phyloP scores from a whole-genome alignment of 2,888 invertebrate genomes.

The Drosophila phalerata region DNA sequence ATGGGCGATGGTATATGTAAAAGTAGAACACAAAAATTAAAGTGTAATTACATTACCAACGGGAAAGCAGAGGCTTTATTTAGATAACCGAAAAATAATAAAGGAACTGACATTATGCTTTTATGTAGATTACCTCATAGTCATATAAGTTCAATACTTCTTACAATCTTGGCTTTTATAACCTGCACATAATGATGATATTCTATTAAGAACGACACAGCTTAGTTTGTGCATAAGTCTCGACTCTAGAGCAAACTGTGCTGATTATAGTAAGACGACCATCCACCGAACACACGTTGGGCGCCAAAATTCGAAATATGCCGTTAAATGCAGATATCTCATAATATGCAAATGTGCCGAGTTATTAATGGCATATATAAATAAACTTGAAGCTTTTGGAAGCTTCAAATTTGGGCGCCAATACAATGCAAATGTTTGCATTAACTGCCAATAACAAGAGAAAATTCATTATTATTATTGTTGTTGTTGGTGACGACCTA shows the following conservation, averaged over 20 bases:
- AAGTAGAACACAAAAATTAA: slow-evolving; percentile 1
- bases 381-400: slow-evolving; percentile 1
- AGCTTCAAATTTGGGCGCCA: slow-evolving; percentile 27
- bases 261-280: neutral
- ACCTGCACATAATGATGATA: slow-evolving; percentile 5
- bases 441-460: slow-evolving; percentile 25
- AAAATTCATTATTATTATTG: slow-evolving; percentile 11
- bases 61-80: slow-evolving; percentile 2
- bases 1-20: neutral
- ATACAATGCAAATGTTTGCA: slow-evolving; percentile 33
- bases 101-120: neutral
- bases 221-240: neutral
- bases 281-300: slow-evolving; percentile 4
- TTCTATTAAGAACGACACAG: neutral
- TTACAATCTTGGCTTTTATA: neutral
- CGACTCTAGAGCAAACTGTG: neutral
- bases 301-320: slow-evolving; percentile 7
- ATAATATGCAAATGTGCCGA: slow-evolving; percentile 8
- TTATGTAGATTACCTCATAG: slow-evolving; percentile 10
- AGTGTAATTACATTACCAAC: slow-evolving; percentile 12
- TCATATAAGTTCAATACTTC: neutral
- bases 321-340: slow-evolving; percentile 16
- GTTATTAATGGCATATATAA: slow-evolving; percentile 2
- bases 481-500: slow-evolving; percentile 24
- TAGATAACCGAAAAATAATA: slow-evolving; percentile 8